Conservation (phyloP, 2,888 invertebrate genomes). For the Metacarcinus magister region DNA sequence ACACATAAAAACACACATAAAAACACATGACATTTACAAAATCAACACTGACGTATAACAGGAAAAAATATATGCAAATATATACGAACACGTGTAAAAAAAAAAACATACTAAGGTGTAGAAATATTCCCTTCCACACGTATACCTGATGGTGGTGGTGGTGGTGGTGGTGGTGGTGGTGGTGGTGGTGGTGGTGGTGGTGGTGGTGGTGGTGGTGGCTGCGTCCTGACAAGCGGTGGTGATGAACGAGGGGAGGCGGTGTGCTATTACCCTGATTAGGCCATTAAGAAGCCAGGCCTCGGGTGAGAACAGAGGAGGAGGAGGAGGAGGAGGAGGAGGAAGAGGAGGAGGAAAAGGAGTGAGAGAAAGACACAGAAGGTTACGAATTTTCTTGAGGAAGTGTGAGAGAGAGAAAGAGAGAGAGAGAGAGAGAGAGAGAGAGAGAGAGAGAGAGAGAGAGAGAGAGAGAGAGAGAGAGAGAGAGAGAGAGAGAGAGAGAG, state of each 20-base stretch:
- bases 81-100: no score
- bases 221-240: background rate
- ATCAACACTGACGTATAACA: background rate
- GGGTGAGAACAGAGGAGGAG: background rate
- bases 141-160: background rate
- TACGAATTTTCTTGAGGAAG: background rate
- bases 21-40: background rate
- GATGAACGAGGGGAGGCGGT: constrained; percentile 8
- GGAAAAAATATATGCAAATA: background rate
- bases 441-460: no score
- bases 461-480: no score
- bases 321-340: background rate
- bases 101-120: background rate
- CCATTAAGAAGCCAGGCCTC: background rate
- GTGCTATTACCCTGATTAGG: background rate
- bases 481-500: background rate
- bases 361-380: background rate
- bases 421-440: constrained; percentile 3
- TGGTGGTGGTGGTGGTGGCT: background rate
- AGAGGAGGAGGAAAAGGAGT: background rate
- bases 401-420: background rate
- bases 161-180: background rate
- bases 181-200: background rate
- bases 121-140: background rate
- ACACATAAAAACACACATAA: background rate